Percentiles rank a stretch among this genome's conserved stretches.
Evolutionary conservation across 1,140 invertebrate species (phyloP).

Genomic region (Drosophila biarmipes): DNA sequence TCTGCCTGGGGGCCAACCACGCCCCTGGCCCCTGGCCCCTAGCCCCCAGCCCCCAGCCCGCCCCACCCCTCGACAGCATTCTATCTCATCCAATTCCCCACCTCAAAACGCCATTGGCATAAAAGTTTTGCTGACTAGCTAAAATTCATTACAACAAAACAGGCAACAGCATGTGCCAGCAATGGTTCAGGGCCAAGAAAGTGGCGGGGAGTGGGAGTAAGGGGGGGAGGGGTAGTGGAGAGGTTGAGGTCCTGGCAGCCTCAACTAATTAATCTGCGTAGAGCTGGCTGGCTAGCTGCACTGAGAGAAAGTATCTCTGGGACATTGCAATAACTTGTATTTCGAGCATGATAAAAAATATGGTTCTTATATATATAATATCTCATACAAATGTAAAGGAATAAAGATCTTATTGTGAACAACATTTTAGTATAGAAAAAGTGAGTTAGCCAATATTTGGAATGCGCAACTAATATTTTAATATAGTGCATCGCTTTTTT

Average conservation of each 20-base stretch:
- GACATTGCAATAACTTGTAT: no score
- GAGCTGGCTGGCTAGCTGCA: slow-evolving; percentile 45
- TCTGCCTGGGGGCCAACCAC: slow-evolving; percentile 15
- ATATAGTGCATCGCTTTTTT: no score
- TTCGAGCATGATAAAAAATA: background rate
- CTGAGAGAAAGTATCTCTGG: background rate
- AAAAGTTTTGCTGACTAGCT: slow-evolving; percentile 83
- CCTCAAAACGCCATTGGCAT: slow-evolving; percentile 70
- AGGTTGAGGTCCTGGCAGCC: slow-evolving; percentile 60
- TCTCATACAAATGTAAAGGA: no score
- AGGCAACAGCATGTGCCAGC: slow-evolving; percentile 72
- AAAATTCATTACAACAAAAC: slow-evolving; percentile 83
- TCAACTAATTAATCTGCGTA: slow-evolving; percentile 83
- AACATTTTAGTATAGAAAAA: no score
- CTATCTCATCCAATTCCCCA: slow-evolving; percentile 53
- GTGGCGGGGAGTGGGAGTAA: background rate
- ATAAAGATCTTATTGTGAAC: no score
- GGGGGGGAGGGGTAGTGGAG: background rate
- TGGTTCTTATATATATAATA: no score
- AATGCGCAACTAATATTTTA: no score
- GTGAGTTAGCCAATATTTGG: no score
- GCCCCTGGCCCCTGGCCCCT: slow-evolving; percentile 14
- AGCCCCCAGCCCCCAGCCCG: background rate
- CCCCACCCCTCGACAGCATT: slow-evolving; percentile 11
- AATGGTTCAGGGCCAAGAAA: slow-evolving; percentile 27